Evolutionary conservation across 2,888 invertebrate genomes (phyloP), one percentile per base, ranked within the genome.

Genomic region (Ophioninae sp.): DNA sequence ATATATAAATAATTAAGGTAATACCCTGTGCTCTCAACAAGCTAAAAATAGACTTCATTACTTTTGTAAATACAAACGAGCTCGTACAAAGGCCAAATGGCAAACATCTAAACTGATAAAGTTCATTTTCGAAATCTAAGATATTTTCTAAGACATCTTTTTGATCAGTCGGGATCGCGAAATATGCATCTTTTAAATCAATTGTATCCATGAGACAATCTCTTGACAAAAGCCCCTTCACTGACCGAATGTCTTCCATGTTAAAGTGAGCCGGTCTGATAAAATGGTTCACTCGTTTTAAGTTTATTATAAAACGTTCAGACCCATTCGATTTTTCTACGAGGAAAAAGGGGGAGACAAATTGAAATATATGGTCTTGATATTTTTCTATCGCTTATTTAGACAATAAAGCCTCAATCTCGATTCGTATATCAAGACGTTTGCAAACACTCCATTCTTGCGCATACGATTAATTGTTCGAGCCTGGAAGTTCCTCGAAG

Each of bases 261-360:
- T 89, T 87, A 80, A 89, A 89, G 79, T 87, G 89, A 57, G 77
- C 67, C 8, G 85, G 85, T 10, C 30, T 20, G 23, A 89, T 76
- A 64, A 80, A 87, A 64, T 80, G 76, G 68, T 88, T 88, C 7
- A 88, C 70, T 39, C 68, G 65, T 85, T 88, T 88, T 56, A 88
- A 59, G 72, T 87, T 88, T 41, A 87, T 65, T 57, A 87, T 88
- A 50, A 88, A 84, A 39, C 87, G 75, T 69, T 86, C 81, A 50
- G 17, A 50, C 13, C 70, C 68, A 50, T 82, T 77, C 13, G 87
- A 72, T 81, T 88, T 87, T 30, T 86, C 84, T 21, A 78, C 75
- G 21, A 87, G 67, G 65, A 86, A 86, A n/a, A 83, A 81, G 7
- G 61, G 72, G 50, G 13, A 88, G 44, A 86, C 30, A 61, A 85